A percentile compares a stretch with the other conserved stretches of the same genome.
phyloP scores from a whole-genome alignment of 1,140 invertebrate genomes.

The Ganaspis sp. region DNA sequence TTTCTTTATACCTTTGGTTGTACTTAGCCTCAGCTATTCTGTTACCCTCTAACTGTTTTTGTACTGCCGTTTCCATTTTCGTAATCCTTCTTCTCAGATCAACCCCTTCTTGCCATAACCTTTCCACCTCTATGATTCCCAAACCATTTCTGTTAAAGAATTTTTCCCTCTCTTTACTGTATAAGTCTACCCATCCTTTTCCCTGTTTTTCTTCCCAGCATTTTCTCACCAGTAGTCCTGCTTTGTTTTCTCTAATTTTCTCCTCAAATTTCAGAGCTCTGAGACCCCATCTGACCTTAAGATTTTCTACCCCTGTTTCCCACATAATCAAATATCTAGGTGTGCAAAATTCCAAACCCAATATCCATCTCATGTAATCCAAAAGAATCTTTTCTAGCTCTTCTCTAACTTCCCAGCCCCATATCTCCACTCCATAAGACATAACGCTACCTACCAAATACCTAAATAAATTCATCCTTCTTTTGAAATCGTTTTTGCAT shows the following conservation, averaged over 20 bases:
- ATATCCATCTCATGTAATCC: constrained; percentile 37
- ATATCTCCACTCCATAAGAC: constrained; percentile 46
- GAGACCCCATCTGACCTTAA: constrained; percentile 27
- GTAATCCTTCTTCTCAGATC: background rate
- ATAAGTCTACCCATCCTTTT: background rate
- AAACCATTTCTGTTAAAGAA: constrained; percentile 36
- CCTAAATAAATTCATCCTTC: constrained; percentile 38
- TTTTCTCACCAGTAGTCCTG: constrained; percentile 27
- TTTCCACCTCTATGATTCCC: background rate
- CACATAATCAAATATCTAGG: constrained; percentile 43
- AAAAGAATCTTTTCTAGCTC: constrained; percentile 39
- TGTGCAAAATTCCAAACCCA: constrained; percentile 42
- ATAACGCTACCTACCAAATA: constrained; percentile 44
- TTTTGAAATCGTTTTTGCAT: constrained; percentile 35
- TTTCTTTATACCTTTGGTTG: constrained; percentile 6
- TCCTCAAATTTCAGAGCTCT: constrained; percentile 36
- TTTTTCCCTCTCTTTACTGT: constrained; percentile 35
- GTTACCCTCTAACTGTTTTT: background rate
- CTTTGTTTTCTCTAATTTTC: constrained; percentile 11
- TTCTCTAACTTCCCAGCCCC: constrained; percentile 42
- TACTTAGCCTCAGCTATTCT: constrained; percentile 39
- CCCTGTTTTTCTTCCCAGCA: constrained; percentile 36
- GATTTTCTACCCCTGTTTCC: constrained; percentile 11
- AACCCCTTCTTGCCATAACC: background rate
- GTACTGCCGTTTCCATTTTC: constrained; percentile 17